Conservation (phyloP, 2,113 vertebrate genomes). For the Arothron firmamentum region DNA sequence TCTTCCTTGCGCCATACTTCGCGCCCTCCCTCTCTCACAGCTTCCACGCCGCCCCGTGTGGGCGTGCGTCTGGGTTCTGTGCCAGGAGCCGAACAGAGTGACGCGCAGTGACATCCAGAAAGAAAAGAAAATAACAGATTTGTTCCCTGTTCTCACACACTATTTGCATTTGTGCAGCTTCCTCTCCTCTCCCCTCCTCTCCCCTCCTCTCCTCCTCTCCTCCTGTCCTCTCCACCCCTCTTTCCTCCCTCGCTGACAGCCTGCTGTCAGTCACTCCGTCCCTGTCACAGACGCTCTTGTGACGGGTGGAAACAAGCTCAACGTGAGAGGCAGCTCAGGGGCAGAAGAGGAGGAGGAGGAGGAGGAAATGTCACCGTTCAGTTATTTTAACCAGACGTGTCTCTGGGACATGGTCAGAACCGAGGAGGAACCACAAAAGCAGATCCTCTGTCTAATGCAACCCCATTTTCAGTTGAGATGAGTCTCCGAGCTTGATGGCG, state of each 20-base stretch:
- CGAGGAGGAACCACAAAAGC: constrained; percentile 17
- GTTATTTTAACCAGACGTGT: constrained; percentile 54
- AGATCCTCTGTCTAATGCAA: constrained; percentile 29
- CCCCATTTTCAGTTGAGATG: constrained; percentile 30
- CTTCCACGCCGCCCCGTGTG: constrained; percentile 59
- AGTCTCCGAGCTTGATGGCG: constrained; percentile 30
- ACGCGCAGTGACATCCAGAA: constrained; percentile 62
- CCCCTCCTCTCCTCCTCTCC: constrained; percentile 6
- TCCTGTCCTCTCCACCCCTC: constrained; percentile 2
- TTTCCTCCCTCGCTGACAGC: constrained; percentile 16
- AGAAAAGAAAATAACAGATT: constrained; percentile 38
- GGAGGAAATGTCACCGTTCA: constrained; percentile 34
- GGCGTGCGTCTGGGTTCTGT: constrained; percentile 51
- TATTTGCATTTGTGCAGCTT: background rate
- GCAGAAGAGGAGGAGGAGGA: constrained; percentile 17
- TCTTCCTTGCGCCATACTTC: constrained; percentile 46
- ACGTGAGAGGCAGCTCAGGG: constrained; percentile 43
- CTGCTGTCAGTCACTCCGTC: background rate
- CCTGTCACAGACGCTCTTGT: constrained; percentile 38
- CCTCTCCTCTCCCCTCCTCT: constrained; percentile 9
- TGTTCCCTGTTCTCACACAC: constrained; percentile 10
- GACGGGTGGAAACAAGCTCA: constrained; percentile 52
- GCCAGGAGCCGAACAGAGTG: constrained; percentile 63
- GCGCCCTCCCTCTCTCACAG: constrained; percentile 54
- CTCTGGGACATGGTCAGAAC: constrained; percentile 26